These are phyloP conservation scores for Pocillopora verrucosa DNA, from an alignment of 64 coral and sea anemone species.

Conservation along the genomic window DNA sequence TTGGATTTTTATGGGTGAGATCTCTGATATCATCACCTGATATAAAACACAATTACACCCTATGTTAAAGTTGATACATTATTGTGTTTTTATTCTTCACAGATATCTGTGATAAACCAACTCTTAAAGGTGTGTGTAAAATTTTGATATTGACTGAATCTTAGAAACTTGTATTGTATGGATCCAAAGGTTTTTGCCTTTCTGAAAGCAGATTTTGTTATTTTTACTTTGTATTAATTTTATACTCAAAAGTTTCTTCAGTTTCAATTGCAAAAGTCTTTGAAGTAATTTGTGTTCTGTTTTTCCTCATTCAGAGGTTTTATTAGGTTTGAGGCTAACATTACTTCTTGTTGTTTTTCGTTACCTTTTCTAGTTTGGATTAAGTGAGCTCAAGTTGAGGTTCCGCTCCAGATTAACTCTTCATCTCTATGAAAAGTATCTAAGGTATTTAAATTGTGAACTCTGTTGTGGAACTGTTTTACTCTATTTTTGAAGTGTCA, in stretches of 20 bases:
- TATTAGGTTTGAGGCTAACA: too few species aligned
- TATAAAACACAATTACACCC: background rate
- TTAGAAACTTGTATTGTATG: too few species aligned
- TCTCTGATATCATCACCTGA: too few species aligned
- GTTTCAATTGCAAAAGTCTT: too few species aligned
- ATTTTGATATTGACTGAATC: background rate
- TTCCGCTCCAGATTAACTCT: constrained; percentile 85
- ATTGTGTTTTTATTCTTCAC: background rate
- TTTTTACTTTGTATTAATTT: too few species aligned
- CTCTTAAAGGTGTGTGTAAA: constrained; percentile 23
- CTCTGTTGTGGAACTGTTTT: too few species aligned
- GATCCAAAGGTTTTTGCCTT: too few species aligned
- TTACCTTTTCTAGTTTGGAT: constrained; percentile 73
- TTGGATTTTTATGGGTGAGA: background rate
- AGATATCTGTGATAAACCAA: constrained; percentile 34
- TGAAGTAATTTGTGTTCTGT: too few species aligned
- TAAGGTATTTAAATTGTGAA: constrained; percentile 55
- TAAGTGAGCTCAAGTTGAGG: constrained; percentile 84
- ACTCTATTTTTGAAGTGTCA: too few species aligned
- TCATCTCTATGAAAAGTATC: constrained; percentile 80
- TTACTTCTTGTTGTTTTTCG: background rate
- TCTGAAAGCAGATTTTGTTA: too few species aligned
- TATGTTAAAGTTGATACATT: background rate
- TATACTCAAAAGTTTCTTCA: too few species aligned
- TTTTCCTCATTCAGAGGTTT: too few species aligned